Evolutionary conservation across 2,797 vertebrate genomes (phyloP).

Genomic region (Tapirus indicus): DNA sequence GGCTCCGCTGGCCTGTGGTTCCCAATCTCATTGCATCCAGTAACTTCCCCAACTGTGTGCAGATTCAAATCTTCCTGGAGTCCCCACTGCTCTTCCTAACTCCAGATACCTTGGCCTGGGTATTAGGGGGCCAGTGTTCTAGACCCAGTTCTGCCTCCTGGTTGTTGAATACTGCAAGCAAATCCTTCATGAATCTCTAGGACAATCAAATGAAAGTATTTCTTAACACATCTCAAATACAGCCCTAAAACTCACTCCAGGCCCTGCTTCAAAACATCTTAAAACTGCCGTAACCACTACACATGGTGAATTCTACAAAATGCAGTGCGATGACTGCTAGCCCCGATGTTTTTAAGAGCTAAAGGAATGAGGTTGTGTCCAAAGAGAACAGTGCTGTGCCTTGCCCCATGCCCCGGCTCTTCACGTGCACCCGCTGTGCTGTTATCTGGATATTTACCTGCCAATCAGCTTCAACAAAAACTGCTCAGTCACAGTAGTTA

Average conservation of each 20-base stretch:
- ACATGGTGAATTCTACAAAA: neutral
- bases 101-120: neutral
- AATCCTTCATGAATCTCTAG: neutral
- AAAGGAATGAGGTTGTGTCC: neutral
- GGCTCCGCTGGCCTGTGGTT: neutral
- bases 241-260: neutral
- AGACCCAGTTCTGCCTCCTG: neutral
- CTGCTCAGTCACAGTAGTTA: neutral
- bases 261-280: neutral
- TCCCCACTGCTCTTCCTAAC: neutral
- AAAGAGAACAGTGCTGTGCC: neutral
- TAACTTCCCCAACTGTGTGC: neutral
- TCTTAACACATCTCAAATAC: neutral
- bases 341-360: neutral
- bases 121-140: neutral
- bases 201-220: neutral
- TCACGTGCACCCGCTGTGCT: neutral
- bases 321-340: neutral
- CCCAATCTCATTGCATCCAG: neutral
- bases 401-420: neutral
- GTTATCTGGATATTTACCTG: neutral
- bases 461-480: neutral
- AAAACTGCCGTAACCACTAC: neutral
- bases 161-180: neutral
- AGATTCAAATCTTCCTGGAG: neutral